Percentiles rank a stretch among this genome's conserved stretches.
Evolutionary conservation across 2,797 vertebrate species (phyloP).

Genomic region (Pipistrellus kuhlii): DNA sequence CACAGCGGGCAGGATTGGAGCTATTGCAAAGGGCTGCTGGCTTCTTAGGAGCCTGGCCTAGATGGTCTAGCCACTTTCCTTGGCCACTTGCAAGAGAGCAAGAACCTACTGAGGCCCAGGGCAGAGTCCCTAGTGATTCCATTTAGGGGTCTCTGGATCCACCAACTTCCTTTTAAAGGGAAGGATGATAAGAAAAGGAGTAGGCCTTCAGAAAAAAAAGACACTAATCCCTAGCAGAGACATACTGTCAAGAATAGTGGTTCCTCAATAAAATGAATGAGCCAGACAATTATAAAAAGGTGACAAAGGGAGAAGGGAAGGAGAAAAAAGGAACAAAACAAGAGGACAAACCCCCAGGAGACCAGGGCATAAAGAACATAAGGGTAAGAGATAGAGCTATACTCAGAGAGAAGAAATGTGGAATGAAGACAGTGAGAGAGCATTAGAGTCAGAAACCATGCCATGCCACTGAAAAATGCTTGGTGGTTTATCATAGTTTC

Average conservation of each 20-base stretch:
- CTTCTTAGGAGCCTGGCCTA: neutral
- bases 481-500: neutral
- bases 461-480: rapidly evolving
- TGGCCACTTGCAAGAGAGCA: rapidly evolving
- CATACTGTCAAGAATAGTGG: rapidly evolving
- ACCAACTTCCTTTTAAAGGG: neutral
- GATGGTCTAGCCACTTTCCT: neutral
- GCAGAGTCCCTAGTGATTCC: neutral
- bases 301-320: neutral
- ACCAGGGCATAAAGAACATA: neutral
- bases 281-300: rapidly evolving
- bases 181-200: neutral
- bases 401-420: neutral
- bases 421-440: neutral
- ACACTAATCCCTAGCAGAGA: too few species aligned
- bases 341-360: too few species aligned
- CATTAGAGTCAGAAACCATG: rapidly evolving
- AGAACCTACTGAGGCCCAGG: neutral
- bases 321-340: neutral
- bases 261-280: neutral
- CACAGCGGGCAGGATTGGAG: rapidly evolving
- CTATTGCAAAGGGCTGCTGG: too few species aligned
- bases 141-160: neutral
- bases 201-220: neutral
- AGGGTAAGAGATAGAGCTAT: neutral